Evolutionary conservation across 2,113 vertebrate species (phyloP), one percentile per base, ranked within the genome.

Genomic region (Vulpes ferrilata): DNA sequence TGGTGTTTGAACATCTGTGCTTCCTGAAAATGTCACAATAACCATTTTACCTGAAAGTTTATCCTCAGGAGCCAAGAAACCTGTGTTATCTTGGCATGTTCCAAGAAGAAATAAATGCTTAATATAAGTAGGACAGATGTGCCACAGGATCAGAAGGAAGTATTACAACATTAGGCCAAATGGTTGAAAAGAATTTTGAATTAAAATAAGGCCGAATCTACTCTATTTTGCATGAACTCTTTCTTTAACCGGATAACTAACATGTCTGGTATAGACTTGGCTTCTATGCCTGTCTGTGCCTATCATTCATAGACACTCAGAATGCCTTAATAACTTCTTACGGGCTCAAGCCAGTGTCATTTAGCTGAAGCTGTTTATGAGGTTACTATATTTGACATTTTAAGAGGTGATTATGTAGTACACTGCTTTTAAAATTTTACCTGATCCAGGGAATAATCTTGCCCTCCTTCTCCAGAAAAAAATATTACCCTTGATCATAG

Each of bases 1-100:
- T 0, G 5, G 17, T 35, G 8, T 89, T 5, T 67, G 73, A 98
- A 97, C 83, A 96, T 93, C 97, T 96, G 97, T 65, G 96, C n/a
- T 94, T 97, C 92, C 94, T 57, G 90, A 97, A 97, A 97, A 98
- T 94, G 90, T 91, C 92, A 98, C 55, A 82, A 82, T 92, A 94
- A 94, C 57, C 82, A 89, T 88, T 97, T 96, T 94, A 32, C 78
- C 76, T 96, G 57, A 65, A 96, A 89, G 55, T 94, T 74, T 76
- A 91, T 96, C 67, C 82, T 97, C 2, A 0, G 51, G 71, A 96
- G 73, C 53, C 92, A 97, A 83, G 64, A 92, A 65, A 59, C 92
- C 64, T 62, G 5, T 79, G 27, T 86, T 86, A 89, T 74, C 23
- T 90, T 97, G 89, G 76, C 60, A 78, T 67, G 73, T 93, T 86